Percentiles rank a stretch among this genome's conserved stretches.
Evolutionary conservation across 2,797 vertebrate species (phyloP).

Genomic region (Pseudochirops corinnae): DNA sequence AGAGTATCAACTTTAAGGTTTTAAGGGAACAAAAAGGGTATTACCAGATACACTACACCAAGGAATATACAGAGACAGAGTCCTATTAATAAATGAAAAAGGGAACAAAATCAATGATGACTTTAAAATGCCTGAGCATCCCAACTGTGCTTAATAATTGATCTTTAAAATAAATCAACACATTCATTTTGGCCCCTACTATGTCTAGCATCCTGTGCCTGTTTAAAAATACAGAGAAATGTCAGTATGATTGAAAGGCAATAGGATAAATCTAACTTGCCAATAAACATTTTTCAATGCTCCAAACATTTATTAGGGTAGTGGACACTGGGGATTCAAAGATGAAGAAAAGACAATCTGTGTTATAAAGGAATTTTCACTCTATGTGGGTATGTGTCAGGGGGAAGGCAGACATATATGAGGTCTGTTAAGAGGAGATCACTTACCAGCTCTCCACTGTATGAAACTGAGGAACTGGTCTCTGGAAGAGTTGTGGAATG

Average conservation of each 20-base stretch:
- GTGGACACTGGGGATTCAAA: background rate
- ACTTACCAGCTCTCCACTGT: background rate
- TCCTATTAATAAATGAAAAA: background rate
- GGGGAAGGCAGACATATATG: background rate
- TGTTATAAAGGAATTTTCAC: background rate
- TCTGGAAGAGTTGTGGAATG: background rate
- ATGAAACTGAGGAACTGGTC: background rate
- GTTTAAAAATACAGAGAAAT: background rate
- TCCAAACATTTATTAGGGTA: background rate
- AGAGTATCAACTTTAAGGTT: background rate
- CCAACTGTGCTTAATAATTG: background rate
- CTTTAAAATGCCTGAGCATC: background rate
- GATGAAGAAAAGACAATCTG: background rate
- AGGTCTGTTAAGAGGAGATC: background rate
- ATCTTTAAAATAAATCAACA: background rate
- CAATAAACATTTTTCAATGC: background rate
- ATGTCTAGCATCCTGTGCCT: background rate
- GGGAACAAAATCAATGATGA: slow-evolving; percentile 1
- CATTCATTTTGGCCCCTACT: background rate
- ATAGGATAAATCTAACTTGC: background rate
- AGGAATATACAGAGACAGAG: background rate
- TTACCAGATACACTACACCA: background rate
- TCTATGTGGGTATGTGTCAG: background rate
- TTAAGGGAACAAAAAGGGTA: background rate
- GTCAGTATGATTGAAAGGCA: background rate